These are phyloP conservation scores for Drosophila santomea DNA, from an alignment of 1,140 invertebrate species.

Conservation along the genomic window DNA sequence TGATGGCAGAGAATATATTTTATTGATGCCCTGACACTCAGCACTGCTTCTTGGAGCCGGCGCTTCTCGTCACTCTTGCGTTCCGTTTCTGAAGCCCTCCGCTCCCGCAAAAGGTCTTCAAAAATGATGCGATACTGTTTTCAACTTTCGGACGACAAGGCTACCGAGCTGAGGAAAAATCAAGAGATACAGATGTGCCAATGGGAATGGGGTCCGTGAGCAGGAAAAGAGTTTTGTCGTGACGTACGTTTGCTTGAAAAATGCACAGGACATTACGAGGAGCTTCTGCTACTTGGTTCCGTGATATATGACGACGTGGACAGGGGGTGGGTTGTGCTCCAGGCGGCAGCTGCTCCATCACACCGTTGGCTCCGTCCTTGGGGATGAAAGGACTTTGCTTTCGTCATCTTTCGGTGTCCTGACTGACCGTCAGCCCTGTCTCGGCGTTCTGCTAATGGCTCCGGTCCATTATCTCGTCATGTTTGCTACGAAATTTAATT, in stretches of 20 bases:
- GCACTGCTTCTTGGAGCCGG: constrained; percentile 36
- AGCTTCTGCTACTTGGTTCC: constrained; percentile 22
- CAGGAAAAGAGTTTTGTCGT: constrained; percentile 49
- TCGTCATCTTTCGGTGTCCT: constrained; percentile 68
- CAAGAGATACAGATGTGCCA: constrained; percentile 63
- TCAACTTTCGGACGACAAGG: constrained; percentile 47
- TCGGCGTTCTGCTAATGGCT: constrained; percentile 76
- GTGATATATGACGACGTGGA: constrained; percentile 46
- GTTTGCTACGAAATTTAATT: constrained; percentile 85
- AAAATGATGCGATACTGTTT: constrained; percentile 68
- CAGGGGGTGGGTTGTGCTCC: constrained; percentile 4
- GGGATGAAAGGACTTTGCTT: constrained; percentile 27
- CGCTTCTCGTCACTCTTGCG: not conserved
- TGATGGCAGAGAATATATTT: constrained; percentile 19
- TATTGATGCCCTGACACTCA: constrained; percentile 43
- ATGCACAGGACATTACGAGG: constrained; percentile 54
- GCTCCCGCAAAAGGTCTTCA: constrained; percentile 31
- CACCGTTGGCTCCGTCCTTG: constrained; percentile 2
- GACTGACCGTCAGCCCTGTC: constrained; percentile 48
- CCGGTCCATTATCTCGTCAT: constrained; percentile 84
- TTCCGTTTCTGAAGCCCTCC: not conserved
- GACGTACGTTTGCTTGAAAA: constrained; percentile 54
- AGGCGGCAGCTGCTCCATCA: constrained; percentile 23
- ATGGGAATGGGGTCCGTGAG: constrained; percentile 47
- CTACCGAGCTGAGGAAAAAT: constrained; percentile 37